A percentile compares a stretch with the other conserved stretches of the same genome.
Conservation (phyloP, 2,888 invertebrate species). For the Parasteatoda lunata region DNA sequence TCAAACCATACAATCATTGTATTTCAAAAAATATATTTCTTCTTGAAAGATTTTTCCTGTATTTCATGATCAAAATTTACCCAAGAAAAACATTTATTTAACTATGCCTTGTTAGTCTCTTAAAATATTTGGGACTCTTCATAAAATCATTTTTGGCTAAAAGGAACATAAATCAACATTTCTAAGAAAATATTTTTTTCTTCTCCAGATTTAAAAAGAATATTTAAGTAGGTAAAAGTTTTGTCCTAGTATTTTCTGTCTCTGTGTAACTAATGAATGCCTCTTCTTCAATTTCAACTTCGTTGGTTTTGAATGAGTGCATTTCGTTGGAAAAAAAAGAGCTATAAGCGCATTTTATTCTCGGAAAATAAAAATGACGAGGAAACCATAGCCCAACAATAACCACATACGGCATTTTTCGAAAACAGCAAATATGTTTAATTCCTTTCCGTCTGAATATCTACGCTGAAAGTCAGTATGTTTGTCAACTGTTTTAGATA, state of each 20-base stretch:
- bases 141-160: neutral
- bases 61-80: no score
- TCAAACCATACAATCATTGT: no score
- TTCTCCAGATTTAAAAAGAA: neutral
- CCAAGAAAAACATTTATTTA: no score
- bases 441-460: neutral
- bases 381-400: neutral
- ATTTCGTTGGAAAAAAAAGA: neutral
- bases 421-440: neutral
- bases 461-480: neutral
- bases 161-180: neutral
- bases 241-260: neutral
- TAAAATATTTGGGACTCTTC: no score
- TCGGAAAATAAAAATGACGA: neutral
- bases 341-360: neutral
- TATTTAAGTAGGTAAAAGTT: neutral
- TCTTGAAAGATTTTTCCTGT: no score
- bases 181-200: neutral
- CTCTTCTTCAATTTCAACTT: conserved; percentile 6
- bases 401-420: neutral
- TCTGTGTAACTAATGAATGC: conserved; percentile 3
- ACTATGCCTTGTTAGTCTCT: no score
- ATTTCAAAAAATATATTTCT: no score
- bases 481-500: conserved; percentile 7
- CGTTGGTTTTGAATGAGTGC: neutral